These are phyloP conservation scores for Dasysyrphus albostriatus DNA, from an alignment of 2,888 invertebrate species.

Conservation along the genomic window DNA sequence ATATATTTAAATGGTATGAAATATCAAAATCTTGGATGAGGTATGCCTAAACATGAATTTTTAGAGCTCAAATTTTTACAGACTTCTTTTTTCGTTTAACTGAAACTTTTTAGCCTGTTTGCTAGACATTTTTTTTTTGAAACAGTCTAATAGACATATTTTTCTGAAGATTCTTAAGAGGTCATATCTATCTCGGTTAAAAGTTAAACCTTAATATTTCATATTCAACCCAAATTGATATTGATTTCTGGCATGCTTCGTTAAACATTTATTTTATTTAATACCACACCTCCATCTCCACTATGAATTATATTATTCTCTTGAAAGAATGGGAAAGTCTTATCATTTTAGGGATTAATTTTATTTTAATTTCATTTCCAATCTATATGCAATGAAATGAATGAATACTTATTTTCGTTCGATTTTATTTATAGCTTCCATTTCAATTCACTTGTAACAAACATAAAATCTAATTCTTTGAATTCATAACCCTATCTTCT, in stretches of 20 bases:
- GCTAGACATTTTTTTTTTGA: too few relatives aligned
- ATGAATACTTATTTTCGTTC: conserved; percentile 31
- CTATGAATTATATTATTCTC: not conserved
- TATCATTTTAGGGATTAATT: conserved; percentile 1
- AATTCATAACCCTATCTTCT: conserved; percentile 1
- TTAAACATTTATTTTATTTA: conserved; percentile 14
- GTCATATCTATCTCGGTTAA: too few relatives aligned
- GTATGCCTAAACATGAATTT: too few relatives aligned
- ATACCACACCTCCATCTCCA: not conserved
- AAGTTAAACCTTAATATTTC: not conserved
- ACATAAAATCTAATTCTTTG: not conserved
- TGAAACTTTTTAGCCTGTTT: too few relatives aligned
- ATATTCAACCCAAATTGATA: conserved; percentile 4
- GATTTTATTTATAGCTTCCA: conserved; percentile 44
- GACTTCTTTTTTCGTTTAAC: too few relatives aligned
- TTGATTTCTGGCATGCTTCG: not conserved
- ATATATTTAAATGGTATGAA: too few relatives aligned
- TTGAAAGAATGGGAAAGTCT: not conserved
- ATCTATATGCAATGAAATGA: conserved; percentile 26
- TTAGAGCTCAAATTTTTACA: too few relatives aligned
- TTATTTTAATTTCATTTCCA: conserved; percentile 35
- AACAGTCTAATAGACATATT: too few relatives aligned
- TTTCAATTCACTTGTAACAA: conserved; percentile 29
- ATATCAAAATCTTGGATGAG: too few relatives aligned
- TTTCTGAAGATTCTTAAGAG: too few relatives aligned